Evolutionary conservation across 2,797 vertebrate species (phyloP), one percentile per base, ranked within the genome.

Genomic region (Hafferia zeledoni): DNA sequence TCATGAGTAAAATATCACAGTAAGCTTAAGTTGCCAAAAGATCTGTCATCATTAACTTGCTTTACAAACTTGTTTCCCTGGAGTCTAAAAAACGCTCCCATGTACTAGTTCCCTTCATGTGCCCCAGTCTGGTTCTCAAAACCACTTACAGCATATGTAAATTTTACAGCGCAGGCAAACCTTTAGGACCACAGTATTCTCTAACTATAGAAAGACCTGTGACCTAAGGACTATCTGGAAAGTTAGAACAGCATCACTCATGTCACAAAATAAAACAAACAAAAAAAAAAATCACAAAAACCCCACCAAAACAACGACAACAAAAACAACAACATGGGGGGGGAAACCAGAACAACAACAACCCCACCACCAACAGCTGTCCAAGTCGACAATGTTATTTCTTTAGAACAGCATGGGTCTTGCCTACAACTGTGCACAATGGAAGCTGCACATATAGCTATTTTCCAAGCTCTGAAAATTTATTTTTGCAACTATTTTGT

Each of bases 21-120:
- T 39, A 49, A 82, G 16, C 19, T 65, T 53, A 67, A 63, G 33
- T 8, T 53, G 82, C n/a, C 52, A 31, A 69, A 68, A 67, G 9
- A 63, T n/a, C 27, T 37, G 20, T 18, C 30, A 61, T 56, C 15
- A 47, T 44, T 39, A 84, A 60, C 8, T 68, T 83, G 28, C 9
- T 68, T 80, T 41, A 19, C 59, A 57, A 68, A 59, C 11, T 14
- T 43, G 16, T 63, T 71, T 76, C 41, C 14, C 30, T 44, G 13
- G 63, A 23, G 7, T 24, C 59, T 86, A 55, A 83, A 86, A 64
- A 60, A 19, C 46, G 4, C 10, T 19, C 46, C 59, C n/a, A 16
- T 1, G 0, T 13, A 28, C 9, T 50, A 76, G 23, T 33, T 81
- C 13, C 19, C 52, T 67, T 33, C 20, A 41, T 0, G 2, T 28